Evolutionary conservation across 2,888 invertebrate genomes (phyloP).

Genomic region (Chalcosyrphus nemorum): DNA sequence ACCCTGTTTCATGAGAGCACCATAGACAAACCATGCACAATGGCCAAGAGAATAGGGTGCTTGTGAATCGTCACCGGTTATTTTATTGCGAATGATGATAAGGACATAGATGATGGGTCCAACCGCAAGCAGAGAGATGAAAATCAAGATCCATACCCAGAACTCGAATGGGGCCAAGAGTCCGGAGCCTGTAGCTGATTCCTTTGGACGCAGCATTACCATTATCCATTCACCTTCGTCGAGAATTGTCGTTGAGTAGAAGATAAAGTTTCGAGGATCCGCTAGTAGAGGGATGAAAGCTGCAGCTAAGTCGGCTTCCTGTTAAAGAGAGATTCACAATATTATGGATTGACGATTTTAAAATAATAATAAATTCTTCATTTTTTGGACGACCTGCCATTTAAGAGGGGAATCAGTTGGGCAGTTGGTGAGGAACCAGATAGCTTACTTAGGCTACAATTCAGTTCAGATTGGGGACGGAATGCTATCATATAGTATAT

Average conservation of each 20-base stretch:
- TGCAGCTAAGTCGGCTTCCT: constrained; percentile 91
- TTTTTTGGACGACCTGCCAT: too few species aligned
- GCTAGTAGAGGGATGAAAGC: constrained; percentile 89
- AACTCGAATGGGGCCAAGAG: constrained; percentile 90
- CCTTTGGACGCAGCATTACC: constrained; percentile 90
- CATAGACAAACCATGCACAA: constrained; percentile 93
- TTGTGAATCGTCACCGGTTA: constrained; percentile 85
- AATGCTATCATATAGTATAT: too few species aligned
- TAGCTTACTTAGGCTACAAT: too few species aligned
- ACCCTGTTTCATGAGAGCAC: constrained; percentile 93
- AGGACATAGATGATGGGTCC: constrained; percentile 90
- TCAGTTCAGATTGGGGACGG: too few species aligned
- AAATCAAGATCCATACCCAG: constrained; percentile 88
- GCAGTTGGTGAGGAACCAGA: too few species aligned
- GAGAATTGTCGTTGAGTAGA: constrained; percentile 85
- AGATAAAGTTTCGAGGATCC: constrained; percentile 83
- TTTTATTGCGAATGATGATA: constrained; percentile 85
- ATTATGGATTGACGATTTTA: too few species aligned
- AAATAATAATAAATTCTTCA: too few species aligned
- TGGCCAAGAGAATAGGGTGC: constrained; percentile 85
- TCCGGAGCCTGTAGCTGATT: constrained; percentile 92
- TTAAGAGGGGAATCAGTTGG: too few species aligned
- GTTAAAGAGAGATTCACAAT: background rate
- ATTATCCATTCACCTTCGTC: constrained; percentile 91
- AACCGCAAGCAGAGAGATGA: constrained; percentile 87